Base-by-base conservation (phyloP, 2,888 invertebrate genomes). In the Aporophyla lueneburgensis region DNA sequence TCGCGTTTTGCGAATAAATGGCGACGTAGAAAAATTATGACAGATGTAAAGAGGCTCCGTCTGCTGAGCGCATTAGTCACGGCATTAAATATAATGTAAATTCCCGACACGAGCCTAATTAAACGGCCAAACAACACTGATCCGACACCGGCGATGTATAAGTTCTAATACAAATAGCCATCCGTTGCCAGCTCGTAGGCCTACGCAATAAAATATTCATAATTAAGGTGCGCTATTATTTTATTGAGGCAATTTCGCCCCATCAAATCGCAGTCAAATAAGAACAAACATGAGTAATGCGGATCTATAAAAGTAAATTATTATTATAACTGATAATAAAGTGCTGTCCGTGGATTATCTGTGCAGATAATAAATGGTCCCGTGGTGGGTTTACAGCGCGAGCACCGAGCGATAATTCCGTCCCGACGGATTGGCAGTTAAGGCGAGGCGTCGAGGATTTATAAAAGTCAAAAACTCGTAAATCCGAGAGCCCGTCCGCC, bases 21-120 rank as follows among this genome's bases (percentile, higher is more conserved):
- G 95, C 94, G 96, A 96, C 96, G 95, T 96, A 95, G 96, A 96
- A 96, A 95, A 96, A 96, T 96, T 96, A 96, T 96, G 96, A 96
- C 94, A 96, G 94, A 96, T 96, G 93, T 89, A 92, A 93, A 89
- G 88, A 92, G 91, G 89, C 91, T 91, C 87, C 90, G 86, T 89
- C 89, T 89, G 91, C 91, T 86, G 88, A 86, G 84, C 87, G 87
- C 89, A 95, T 96, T 95, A 93, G 94, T 96, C 94, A 96, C 89
- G 93, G 95, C 75, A 94, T 95, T 95, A 94, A 94, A 95, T 94
- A 93, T 93, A 93, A 95, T 94, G 91, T 92, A 91, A 93, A 94
- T 92, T 90, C 91, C 90, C 89, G 90, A 89, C 88, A 91, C 89
- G 91, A 90, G 88, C 87, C 91, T 94, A 94, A 95, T 94, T 93